Base-by-base conservation (phyloP, 1,140 invertebrate genomes). In the Cotesia glomerata region DNA sequence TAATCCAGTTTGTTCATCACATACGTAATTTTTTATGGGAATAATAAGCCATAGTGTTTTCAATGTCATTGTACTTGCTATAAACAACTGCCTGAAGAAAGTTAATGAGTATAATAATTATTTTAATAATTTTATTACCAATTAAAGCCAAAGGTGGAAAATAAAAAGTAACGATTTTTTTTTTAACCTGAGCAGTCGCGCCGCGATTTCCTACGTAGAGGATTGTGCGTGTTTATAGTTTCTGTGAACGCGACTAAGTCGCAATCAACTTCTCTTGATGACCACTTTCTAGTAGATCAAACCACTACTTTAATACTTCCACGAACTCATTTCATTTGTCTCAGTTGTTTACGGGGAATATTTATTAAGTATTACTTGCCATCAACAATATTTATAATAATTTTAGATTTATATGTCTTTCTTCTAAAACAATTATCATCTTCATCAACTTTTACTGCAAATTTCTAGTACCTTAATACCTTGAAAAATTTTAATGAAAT, bases 151-250 rank as follows among this genome's bases (percentile, higher is more conserved):
- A 18, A 16, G 26, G 9, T 26, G 5, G 18, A 58, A 58, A 26
- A 18, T 16, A 58, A 26, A 18, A 18, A 58, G 3, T 58, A 58
- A 58, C 26, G 7, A 58, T 58, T 74, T 75, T 68, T 68, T 68
- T 75, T 63, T 32, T 69, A 54, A 36, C 56, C 26, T 26, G 5
- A 45, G 11, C 39, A 45, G 11, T 45, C 39, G 5, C 11, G 11
- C 11, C 11, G 39, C 39, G 39, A 45, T 45, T 0, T 9, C 39
- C 39, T 9, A 45, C 39, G 11, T 45, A 11, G n/a, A 45, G 69
- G 68, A 75, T 74, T 63, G 75, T 76, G 77, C 75, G 75, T 74
- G 73, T 79, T 79, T 78, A 79, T 73, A 73, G 75, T 73, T 79
- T 78, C 78, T 63, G 56, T 75, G 78, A 79, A 79, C 69, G 66